Conservation (phyloP, 2,797 vertebrate genomes). For the Neosilurus hyrtlii region DNA sequence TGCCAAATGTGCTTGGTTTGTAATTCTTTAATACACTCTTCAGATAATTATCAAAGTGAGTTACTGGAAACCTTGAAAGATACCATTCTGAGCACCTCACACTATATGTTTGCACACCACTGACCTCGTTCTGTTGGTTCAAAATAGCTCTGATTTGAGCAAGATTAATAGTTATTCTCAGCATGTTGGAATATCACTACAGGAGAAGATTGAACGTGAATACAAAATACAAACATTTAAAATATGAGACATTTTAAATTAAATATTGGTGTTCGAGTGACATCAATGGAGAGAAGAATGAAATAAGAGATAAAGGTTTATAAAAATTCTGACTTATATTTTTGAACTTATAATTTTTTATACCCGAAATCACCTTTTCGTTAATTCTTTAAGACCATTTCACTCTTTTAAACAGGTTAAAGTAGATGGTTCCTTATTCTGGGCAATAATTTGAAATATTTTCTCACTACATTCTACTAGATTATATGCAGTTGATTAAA, state of each 20-base stretch:
- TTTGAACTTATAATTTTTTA: no score
- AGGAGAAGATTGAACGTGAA: slow-evolving; percentile 58
- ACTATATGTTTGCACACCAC: slow-evolving; percentile 65
- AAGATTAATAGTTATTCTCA: slow-evolving; percentile 73
- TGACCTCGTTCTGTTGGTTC: slow-evolving; percentile 76
- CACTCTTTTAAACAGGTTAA: neutral
- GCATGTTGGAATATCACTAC: slow-evolving; percentile 56
- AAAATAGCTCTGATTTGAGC: slow-evolving; percentile 79
- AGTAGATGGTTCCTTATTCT: neutral
- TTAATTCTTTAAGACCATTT: neutral
- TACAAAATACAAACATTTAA: slow-evolving; percentile 27
- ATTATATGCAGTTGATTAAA: neutral
- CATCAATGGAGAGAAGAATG: neutral
- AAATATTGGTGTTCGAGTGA: no score
- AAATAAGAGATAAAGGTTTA: neutral
- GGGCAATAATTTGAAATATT: neutral
- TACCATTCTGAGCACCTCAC: slow-evolving; percentile 69
- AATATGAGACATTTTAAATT: neutral
- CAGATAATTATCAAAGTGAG: neutral
- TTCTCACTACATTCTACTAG: neutral
- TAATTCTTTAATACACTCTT: neutral
- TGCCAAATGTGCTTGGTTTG: slow-evolving; percentile 4
- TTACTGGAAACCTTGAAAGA: slow-evolving; percentile 69
- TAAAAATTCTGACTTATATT: neutral
- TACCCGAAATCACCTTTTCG: neutral